Base-by-base conservation (phyloP, 2,888 invertebrate genomes). In the Pyralis farinalis region DNA sequence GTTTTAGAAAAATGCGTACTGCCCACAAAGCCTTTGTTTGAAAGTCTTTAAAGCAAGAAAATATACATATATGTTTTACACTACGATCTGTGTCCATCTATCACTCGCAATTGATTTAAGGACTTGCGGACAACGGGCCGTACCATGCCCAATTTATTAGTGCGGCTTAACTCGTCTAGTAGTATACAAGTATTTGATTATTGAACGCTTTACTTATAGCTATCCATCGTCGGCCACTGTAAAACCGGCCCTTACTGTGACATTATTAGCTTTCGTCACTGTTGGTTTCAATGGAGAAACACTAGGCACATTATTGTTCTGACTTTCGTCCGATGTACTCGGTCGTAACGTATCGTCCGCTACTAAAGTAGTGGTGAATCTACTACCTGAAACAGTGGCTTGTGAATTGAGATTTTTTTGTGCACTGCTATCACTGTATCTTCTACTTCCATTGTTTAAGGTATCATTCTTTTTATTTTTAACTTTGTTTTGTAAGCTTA, bases 311-410 rank as follows among this genome's bases (percentile, higher is more conserved):
- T 63, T 71, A 51, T 63, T 71, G 37, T 64, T 69, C 49, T 63
- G 66, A 51, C 56, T 58, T 16, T 81, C 80, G 30, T 46, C 54
- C 7, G 79, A 67, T 0, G 76, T 58, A 46, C 64, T 59, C 1
- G 79, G 65, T 40, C 57, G 59, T 12, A 77, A 54, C 32, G 54
- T 47, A 22, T 85, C 78, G 40, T 87, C 86, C 0, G 72, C 58
- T 2, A 88, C 86, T 37, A 82, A 50, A 0, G 86, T 88, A 0
- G 86, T 88, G 25, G 74, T 88, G 47, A 88, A 88, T 46, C 88
- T 67, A 58, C 76, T 86, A 34, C 69, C 66, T 1, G 64, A 55
- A 5, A 68, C 63, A n/a, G 55, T 42, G 7, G 55, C 50, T 41
- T 72, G 71, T 1, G 68, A 46, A 34, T 44, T 62, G 1, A 58